Conservation (phyloP, 2,797 vertebrate genomes). For the Myotis planiceps region DNA sequence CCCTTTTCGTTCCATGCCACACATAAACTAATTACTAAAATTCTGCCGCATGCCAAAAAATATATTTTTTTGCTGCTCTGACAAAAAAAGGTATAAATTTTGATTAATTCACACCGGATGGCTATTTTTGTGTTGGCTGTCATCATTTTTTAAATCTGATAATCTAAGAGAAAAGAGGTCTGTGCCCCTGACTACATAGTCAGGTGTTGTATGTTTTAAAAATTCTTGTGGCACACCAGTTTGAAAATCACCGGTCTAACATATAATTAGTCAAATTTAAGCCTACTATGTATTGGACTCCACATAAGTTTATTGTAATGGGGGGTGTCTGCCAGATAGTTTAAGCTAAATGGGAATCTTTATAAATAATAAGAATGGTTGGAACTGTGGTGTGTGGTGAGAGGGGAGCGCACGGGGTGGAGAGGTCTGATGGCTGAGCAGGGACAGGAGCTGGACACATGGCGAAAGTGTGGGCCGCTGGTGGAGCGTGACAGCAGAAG, state of each 20-base stretch:
- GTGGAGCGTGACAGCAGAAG: background rate
- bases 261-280: background rate
- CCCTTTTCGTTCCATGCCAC: background rate
- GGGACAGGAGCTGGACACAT: background rate
- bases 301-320: background rate
- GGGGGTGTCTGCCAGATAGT: background rate
- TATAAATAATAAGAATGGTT: background rate
- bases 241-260: background rate
- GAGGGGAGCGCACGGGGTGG: background rate
- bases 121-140: background rate
- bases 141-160: background rate
- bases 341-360: background rate
- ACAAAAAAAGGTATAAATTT: background rate
- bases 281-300: background rate
- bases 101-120: background rate
- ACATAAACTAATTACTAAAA: background rate
- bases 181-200: background rate
- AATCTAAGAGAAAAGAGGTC: background rate
- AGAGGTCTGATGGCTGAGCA: background rate
- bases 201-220: background rate
- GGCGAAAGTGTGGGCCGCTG: background rate
- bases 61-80: background rate
- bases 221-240: background rate
- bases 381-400: background rate
- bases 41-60: background rate